These are phyloP conservation scores for Villa cingulata DNA, from an alignment of 2,888 invertebrate species.

Conservation along the genomic window DNA sequence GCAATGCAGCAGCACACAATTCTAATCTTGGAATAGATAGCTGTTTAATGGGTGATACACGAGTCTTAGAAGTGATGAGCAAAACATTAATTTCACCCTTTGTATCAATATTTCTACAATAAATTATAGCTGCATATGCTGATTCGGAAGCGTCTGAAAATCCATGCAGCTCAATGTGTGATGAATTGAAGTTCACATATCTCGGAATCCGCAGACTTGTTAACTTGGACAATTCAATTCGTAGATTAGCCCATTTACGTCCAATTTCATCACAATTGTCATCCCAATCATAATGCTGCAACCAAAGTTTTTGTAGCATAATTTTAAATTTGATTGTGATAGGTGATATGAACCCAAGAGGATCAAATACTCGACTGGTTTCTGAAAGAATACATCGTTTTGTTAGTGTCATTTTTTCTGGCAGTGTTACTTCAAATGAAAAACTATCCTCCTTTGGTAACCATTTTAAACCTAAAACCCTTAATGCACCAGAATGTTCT, in stretches of 20 bases:
- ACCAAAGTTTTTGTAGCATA: neutral
- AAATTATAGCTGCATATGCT: no score
- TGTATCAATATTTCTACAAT: constrained; percentile 7
- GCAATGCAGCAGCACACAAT: constrained; percentile 11
- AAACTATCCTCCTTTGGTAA: neutral
- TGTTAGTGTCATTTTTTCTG: no score
- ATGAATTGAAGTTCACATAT: no score
- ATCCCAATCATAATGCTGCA: neutral
- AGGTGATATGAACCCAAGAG: neutral
- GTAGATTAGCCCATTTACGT: neutral
- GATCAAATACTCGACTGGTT: neutral
- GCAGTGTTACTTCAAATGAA: no score
- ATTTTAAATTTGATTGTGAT: neutral
- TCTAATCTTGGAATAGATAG: constrained; percentile 11
- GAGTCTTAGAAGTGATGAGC: constrained; percentile 8
- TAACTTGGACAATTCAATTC: no score
- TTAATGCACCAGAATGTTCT: constrained; percentile 1
- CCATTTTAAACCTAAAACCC: no score
- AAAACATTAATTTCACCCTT: neutral
- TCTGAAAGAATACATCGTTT: neutral
- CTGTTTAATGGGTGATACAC: constrained; percentile 11
- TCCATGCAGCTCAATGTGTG: constrained; percentile 1
- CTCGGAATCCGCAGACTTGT: no score
- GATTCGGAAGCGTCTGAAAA: neutral
- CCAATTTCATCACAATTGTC: neutral